phyloP scores from a whole-genome alignment of 2,797 vertebrate genomes.

The Molossus alvarezi region DNA sequence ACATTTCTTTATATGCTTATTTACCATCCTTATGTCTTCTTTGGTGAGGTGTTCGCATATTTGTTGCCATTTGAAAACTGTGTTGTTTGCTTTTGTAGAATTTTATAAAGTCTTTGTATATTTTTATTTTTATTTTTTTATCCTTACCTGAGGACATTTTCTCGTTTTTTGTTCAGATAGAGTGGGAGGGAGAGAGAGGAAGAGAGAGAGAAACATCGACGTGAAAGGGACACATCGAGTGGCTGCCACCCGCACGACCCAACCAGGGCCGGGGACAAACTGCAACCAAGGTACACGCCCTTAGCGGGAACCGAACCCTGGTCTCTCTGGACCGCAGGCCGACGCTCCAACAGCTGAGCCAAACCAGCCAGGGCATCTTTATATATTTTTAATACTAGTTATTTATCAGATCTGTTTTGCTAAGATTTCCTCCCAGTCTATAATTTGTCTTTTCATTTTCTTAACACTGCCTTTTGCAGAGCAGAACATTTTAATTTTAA shows the following conservation, averaged over 20 bases:
- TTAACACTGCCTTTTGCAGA: constrained; percentile 7
- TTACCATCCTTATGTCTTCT: not conserved
- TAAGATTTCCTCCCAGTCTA: not conserved
- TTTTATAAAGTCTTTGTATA: not conserved
- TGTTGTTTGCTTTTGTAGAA: not conserved
- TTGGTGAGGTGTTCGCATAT: not conserved
- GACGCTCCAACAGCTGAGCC: too few species aligned
- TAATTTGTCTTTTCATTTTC: not conserved
- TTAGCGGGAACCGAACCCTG: too few species aligned
- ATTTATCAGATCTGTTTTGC: not conserved
- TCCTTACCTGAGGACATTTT: too few species aligned
- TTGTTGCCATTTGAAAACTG: not conserved
- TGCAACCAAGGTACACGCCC: too few species aligned
- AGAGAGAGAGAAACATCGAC: too few species aligned
- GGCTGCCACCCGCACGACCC: too few species aligned
- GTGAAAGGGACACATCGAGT: too few species aligned
- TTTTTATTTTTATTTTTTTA: not conserved
- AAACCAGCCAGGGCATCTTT: not conserved
- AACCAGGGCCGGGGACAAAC: too few species aligned
- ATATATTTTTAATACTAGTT: not conserved
- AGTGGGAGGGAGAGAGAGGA: too few species aligned
- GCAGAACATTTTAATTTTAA: constrained; percentile 50
- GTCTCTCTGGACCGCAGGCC: too few species aligned
- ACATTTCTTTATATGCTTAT: not conserved
- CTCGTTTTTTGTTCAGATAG: too few species aligned